Conservation (phyloP, 2,888 invertebrate species). For the Encarsia formosa region DNA sequence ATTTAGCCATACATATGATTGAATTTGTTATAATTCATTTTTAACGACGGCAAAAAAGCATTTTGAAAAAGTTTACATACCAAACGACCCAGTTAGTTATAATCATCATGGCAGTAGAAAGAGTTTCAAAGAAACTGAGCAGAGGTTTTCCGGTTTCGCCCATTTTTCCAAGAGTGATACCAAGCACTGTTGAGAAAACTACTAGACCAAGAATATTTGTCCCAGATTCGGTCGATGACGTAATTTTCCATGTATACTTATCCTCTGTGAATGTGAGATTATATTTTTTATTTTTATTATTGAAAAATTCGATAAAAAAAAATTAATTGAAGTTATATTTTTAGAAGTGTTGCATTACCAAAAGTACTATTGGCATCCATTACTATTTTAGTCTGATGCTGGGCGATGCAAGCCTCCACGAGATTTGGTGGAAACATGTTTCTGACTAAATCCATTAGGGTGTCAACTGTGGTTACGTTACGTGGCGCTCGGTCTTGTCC, state of each 20-base stretch:
- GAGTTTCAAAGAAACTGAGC: slow-evolving; percentile 76
- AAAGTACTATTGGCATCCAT: slow-evolving; percentile 24
- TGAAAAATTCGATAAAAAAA: too few relatives aligned
- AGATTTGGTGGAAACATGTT: slow-evolving; percentile 92
- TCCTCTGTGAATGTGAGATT: slow-evolving; percentile 28
- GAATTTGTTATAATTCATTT: too few relatives aligned
- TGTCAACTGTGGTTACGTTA: slow-evolving; percentile 80
- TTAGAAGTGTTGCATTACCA: slow-evolving; percentile 19
- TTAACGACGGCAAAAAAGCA: too few relatives aligned
- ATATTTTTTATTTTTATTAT: not conserved
- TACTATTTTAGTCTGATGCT: slow-evolving; percentile 54
- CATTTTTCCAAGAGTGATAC: slow-evolving; percentile 87
- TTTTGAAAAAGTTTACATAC: slow-evolving; percentile 56
- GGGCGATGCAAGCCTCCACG: slow-evolving; percentile 75
- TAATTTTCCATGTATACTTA: slow-evolving; percentile 61
- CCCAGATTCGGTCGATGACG: slow-evolving; percentile 65
- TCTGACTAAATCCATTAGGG: slow-evolving; percentile 87
- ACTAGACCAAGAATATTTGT: slow-evolving; percentile 84
- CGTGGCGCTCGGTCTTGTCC: slow-evolving; percentile 47
- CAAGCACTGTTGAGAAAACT: slow-evolving; percentile 79
- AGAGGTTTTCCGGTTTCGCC: slow-evolving; percentile 77
- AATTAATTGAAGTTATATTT: not conserved
- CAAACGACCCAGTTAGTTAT: slow-evolving; percentile 96
- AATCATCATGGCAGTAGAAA: slow-evolving; percentile 94
- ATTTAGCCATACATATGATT: too few relatives aligned